Conservation (phyloP, 2,113 vertebrate genomes). For the Chauna torquata region DNA sequence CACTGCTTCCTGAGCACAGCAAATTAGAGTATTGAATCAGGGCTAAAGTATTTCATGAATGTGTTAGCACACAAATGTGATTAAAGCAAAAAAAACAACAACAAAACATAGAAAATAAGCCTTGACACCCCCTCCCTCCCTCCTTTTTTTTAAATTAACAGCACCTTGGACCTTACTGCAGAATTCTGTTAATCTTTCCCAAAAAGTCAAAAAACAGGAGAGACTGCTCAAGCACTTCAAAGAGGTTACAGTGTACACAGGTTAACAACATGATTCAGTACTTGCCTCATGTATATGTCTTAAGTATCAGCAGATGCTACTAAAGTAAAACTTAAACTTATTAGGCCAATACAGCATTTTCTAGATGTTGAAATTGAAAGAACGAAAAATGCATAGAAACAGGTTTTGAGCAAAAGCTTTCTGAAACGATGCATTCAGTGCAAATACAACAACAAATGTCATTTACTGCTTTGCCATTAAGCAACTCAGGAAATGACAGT, state of each 20-base stretch:
- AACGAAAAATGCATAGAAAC: background rate
- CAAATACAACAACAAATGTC: background rate
- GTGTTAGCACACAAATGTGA: background rate
- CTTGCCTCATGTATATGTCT: background rate
- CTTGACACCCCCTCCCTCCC: background rate
- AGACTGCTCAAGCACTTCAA: background rate
- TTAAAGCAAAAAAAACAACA: too few species aligned
- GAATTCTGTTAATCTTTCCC: conserved; percentile 23
- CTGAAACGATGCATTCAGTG: background rate
- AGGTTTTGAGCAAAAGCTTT: background rate
- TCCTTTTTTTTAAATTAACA: background rate
- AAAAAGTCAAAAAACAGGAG: background rate
- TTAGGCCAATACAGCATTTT: background rate
- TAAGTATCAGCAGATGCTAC: background rate
- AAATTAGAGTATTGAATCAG: background rate
- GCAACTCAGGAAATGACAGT: background rate
- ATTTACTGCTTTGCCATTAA: background rate
- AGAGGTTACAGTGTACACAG: background rate
- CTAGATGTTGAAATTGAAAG: background rate
- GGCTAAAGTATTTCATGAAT: background rate
- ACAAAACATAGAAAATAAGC: background rate
- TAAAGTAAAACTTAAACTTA: background rate
- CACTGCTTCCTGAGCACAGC: background rate
- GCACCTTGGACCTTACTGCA: background rate
- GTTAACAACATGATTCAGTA: background rate